These are phyloP conservation scores for Larimichthys crocea DNA, from an alignment of 2,113 vertebrate species.

Conservation along the genomic window DNA sequence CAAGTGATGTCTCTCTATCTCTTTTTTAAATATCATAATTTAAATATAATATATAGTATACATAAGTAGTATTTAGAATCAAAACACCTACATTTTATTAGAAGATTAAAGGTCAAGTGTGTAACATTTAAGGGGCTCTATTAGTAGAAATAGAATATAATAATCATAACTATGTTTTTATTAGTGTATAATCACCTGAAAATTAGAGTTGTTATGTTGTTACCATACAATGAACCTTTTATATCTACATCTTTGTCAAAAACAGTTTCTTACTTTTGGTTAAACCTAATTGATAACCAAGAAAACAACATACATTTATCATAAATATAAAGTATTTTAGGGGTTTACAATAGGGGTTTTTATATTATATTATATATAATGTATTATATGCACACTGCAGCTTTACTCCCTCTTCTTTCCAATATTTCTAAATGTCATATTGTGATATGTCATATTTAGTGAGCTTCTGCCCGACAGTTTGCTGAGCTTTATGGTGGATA, in stretches of 20 bases:
- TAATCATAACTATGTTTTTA: too few species aligned
- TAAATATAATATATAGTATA: background rate
- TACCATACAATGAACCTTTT: too few species aligned
- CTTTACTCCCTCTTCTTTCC: background rate
- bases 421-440: slow-evolving; percentile 31
- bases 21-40: background rate
- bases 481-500: slow-evolving; percentile 12
- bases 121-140: too few species aligned
- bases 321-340: background rate
- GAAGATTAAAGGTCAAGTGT: background rate
- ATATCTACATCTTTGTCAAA: too few species aligned
- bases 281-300: background rate
- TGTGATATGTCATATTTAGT: slow-evolving; percentile 26
- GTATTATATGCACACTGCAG: background rate
- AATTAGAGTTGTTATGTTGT: too few species aligned
- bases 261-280: background rate
- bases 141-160: too few species aligned
- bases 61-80: background rate
- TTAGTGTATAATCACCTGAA: too few species aligned
- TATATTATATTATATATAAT: background rate
- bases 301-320: background rate
- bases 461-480: background rate
- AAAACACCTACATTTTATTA: background rate
- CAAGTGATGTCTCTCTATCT: too few species aligned
- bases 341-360: too few species aligned